Conservation (phyloP, 2,888 invertebrate genomes). For the Notocelia uddmanniana region DNA sequence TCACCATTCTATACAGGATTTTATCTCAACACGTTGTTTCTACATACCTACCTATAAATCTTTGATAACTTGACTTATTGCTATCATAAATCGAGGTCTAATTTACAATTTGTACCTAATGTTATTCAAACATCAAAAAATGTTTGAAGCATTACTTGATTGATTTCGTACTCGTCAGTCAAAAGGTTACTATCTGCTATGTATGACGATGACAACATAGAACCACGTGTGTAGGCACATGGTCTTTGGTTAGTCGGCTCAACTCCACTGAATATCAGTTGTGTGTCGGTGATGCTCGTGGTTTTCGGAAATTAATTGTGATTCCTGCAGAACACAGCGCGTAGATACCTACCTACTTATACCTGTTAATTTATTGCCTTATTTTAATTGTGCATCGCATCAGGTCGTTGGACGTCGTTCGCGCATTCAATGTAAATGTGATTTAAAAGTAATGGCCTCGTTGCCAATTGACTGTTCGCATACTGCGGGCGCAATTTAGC, state of each 20-base stretch:
- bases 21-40: slow-evolving; percentile 14
- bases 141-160: too few species aligned
- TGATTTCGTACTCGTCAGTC: too few species aligned
- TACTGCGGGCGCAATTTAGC: slow-evolving; percentile 44
- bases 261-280: background rate
- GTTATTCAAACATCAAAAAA: background rate
- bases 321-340: slow-evolving; percentile 28
- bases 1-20: slow-evolving; percentile 7
- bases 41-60: slow-evolving; percentile 13
- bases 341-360: slow-evolving; percentile 49
- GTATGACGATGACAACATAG: background rate
- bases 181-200: too few species aligned
- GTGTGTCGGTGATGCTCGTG: background rate
- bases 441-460: slow-evolving; percentile 73
- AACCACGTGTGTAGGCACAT: background rate
- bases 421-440: slow-evolving; percentile 83
- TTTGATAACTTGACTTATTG: slow-evolving; percentile 33
- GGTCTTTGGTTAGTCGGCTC: background rate
- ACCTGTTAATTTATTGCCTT: slow-evolving; percentile 77
- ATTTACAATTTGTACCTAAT: slow-evolving; percentile 28
- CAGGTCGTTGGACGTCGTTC: slow-evolving; percentile 59
- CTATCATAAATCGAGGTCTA: slow-evolving; percentile 29
- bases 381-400: slow-evolving; percentile 78
- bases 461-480: slow-evolving; percentile 63
- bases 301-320: slow-evolving; percentile 8